Conservation (phyloP, 2,113 vertebrate species). For the Xenotilapia flavipinnis region DNA sequence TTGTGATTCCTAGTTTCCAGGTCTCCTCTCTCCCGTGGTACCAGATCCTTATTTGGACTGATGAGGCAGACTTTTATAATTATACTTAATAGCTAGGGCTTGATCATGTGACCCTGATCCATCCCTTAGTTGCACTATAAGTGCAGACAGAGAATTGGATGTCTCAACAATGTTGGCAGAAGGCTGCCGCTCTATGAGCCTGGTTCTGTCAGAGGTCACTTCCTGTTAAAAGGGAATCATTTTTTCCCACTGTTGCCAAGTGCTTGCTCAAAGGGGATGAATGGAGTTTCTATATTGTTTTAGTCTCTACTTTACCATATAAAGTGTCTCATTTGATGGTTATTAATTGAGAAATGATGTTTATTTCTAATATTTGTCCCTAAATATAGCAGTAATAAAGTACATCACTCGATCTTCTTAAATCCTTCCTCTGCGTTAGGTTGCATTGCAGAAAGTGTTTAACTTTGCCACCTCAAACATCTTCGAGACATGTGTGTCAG, state of each 20-base stretch:
- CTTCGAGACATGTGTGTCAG: conserved; percentile 97
- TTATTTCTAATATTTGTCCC: not conserved
- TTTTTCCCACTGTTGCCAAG: not conserved
- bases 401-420: not conserved
- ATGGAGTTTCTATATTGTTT: not conserved
- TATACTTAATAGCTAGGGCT: not conserved
- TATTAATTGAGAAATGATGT: not conserved
- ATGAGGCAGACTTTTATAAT: not conserved
- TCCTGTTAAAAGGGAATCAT: not conserved
- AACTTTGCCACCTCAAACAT: conserved; percentile 92
- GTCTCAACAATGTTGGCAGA: not conserved
- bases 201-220: not conserved
- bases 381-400: not conserved
- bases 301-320: not conserved
- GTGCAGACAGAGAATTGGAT: not conserved
- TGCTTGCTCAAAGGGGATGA: not conserved
- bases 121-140: not conserved
- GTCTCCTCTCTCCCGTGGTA: not conserved
- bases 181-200: not conserved
- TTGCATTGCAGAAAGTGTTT: conserved; percentile 91
- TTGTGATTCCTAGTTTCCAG: not conserved
- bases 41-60: not conserved
- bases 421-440: conserved; percentile 59
- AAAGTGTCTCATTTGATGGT: not conserved
- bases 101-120: not conserved